Conservation (phyloP, 2,113 vertebrate genomes). For the Megalops atlanticus region DNA sequence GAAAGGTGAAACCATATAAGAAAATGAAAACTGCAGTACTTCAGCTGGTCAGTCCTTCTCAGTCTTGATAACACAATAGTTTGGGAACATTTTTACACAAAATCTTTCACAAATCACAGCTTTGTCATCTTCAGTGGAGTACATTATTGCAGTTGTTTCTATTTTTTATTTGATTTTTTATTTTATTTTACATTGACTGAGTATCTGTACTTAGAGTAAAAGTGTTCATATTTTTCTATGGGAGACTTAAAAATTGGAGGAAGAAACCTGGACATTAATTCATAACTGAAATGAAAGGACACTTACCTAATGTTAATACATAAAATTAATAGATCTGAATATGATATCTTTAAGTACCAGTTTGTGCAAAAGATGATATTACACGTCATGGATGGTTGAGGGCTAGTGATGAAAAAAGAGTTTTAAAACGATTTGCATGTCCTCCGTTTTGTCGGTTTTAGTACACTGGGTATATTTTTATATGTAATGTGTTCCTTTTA, state of each 20-base stretch:
- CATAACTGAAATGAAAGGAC: background rate
- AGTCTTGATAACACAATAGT: constrained; percentile 8
- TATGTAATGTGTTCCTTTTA: constrained; percentile 94
- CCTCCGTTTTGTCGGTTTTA: constrained; percentile 75
- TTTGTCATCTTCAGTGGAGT: background rate
- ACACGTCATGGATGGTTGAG: background rate
- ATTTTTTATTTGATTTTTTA: background rate
- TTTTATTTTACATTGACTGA: constrained; percentile 5
- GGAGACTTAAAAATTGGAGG: background rate
- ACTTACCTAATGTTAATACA: background rate
- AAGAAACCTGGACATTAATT: constrained; percentile 4
- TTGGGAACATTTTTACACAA: background rate
- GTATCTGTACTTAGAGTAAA: background rate
- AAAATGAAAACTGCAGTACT: background rate
- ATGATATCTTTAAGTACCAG: constrained; percentile 22
- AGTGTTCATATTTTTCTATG: constrained; percentile 3
- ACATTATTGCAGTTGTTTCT: background rate
- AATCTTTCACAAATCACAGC: background rate
- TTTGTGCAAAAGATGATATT: constrained; percentile 46
- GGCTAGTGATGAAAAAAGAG: constrained; percentile 42
- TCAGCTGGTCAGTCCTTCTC: background rate
- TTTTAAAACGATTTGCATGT: constrained; percentile 62
- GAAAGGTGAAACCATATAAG: background rate
- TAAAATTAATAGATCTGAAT: background rate
- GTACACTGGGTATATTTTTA: constrained; percentile 88